Evolutionary conservation across 2,113 vertebrate species (phyloP), one percentile per base, ranked within the genome.

Genomic region (Xenotilapia caudafasciata): DNA sequence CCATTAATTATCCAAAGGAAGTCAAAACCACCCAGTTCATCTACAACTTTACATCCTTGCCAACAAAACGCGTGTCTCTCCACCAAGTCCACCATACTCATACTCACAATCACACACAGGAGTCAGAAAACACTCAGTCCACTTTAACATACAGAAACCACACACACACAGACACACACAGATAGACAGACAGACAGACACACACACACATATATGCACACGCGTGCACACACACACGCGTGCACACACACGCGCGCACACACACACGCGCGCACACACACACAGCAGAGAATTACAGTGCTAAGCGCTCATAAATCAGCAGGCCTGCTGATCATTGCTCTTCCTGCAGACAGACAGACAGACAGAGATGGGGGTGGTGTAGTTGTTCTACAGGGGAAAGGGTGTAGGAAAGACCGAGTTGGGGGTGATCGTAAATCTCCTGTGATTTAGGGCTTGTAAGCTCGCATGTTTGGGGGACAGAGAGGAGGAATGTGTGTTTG

Each of bases 141-240:
- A 3, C 7, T 35, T 35, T 35, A 35, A 35, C 33, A 35, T 9
- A 35, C 33, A 9, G 7, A 35, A 35, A 35, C 2, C n/a, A 21
- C n/a, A 26, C 23, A 23, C 23, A 23, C 23, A 23, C 23, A 23
- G 2, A 31, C 3, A 21, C 17, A n/a, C 3, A 4, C 4, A 3
- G n/a, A n/a, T n/a, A n/a, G n/a, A n/a, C n/a, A n/a, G n/a, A 23
- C 23, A 23, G 2, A 31, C 3, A 21, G n/a, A n/a, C 17, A n/a
- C 3, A 4, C 4, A 3, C 19, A n/a, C 8, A n/a, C 5, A 5
- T 5, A n/a, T n/a, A n/a, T n/a, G n/a, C n/a, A n/a, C n/a, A n/a
- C n/a, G n/a, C n/a, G n/a, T n/a, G 0, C 23, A 1, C 23, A 2
- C 7, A 9, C 23, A 2, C 4, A 2, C 7, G 9, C 5, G 2